A percentile compares a stretch with the other conserved stretches of the same genome.
phyloP scores from a whole-genome alignment of 2,113 vertebrate genomes.

The Corvus cornix region DNA sequence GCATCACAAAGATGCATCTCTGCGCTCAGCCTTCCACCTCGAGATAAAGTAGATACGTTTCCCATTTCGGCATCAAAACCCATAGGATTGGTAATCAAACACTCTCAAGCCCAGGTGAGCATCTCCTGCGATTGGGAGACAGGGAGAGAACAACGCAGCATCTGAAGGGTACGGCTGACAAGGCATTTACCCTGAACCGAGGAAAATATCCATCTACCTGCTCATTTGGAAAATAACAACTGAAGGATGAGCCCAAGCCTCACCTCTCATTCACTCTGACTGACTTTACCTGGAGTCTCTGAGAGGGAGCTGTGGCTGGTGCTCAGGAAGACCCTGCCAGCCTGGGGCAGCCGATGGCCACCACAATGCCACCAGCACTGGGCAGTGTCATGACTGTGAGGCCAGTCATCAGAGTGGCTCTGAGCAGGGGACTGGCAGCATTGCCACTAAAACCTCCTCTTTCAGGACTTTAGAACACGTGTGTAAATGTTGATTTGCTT shows the following conservation, averaged over 20 bases:
- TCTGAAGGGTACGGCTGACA: constrained; percentile 23
- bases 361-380: constrained; percentile 43
- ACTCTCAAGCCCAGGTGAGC: background rate
- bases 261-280: background rate
- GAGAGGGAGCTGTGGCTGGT: constrained; percentile 1
- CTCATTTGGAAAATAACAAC: constrained; percentile 60
- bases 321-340: background rate
- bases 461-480: background rate
- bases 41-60: background rate
- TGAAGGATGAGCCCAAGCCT: constrained; percentile 13
- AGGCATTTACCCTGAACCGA: constrained; percentile 47
- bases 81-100: background rate
- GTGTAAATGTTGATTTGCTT: background rate
- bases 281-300: constrained; percentile 49
- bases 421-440: constrained; percentile 11
- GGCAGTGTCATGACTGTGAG: constrained; percentile 37
- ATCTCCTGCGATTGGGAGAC: background rate
- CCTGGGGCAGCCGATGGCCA: constrained; percentile 23
- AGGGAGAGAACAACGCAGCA: background rate
- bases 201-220: constrained; percentile 22
- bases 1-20: constrained; percentile 39
- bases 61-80: background rate
- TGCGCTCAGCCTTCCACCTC: background rate
- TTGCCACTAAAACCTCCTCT: constrained; percentile 51
- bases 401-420: background rate